Evolutionary conservation across 2,113 vertebrate genomes (phyloP), one percentile per base, ranked within the genome.

Genomic region (Falcunculus frontatus): DNA sequence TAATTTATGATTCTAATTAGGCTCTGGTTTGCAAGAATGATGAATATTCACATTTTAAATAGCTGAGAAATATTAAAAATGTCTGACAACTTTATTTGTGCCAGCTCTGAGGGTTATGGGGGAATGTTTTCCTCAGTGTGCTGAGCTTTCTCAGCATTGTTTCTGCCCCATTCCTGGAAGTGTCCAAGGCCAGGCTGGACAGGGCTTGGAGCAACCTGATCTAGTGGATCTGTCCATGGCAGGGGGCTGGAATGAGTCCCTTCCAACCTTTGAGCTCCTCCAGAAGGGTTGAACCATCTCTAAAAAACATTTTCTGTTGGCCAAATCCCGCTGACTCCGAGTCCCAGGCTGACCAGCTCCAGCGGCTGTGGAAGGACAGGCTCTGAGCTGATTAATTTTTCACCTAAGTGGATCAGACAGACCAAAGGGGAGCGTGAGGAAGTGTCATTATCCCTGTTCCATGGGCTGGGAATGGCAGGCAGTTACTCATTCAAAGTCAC

Each of bases 11-110:
- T 49, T 85, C 69, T 62, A 91, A 95, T 96, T 92, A 93, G 62
- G n/a, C 53, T 67, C 78, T 85, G 94, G 84, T 84, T 96, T 94
- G 74, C 65, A 82, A 84, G 81, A 92, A 78, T 92, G 87, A 94
- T 91, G 84, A 91, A 84, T 89, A 87, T 95, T 95, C 84, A 63
- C 86, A 84, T 89, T 92, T 73, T 87, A 89, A 95, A 95, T 62
- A 78, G 89, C 73, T 13, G 39, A 91, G 89, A 79, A 87, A 60
- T 84, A 89, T 84, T 60, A 64, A 49, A 92, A 91, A 94, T 95
- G 62, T 39, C 82, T 89, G 77, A 79, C 44, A 94, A 77, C 81
- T 95, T 68, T 85, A 39, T 79, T 93, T 78, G 81, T 87, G 91
- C 87, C 77, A 95, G 81, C 84, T 57, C 87, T 35, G 72, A 69